Percentiles rank a stretch among this genome's conserved stretches.
Evolutionary conservation across 2,113 vertebrate species (phyloP).

Genomic region (Candoia aspera): DNA sequence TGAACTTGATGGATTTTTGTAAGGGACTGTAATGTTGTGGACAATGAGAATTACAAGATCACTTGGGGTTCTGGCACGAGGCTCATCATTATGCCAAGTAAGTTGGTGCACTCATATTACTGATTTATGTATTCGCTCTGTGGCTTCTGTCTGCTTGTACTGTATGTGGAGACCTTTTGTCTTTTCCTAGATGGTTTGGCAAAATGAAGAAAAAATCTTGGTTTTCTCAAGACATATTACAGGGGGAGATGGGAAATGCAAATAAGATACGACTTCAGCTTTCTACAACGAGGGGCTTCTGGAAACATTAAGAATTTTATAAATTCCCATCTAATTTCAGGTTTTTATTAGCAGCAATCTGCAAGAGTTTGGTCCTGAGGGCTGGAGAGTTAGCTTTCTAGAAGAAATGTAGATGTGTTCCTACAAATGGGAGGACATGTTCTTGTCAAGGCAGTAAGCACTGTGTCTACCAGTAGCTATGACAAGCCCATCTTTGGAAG

Average conservation of each 20-base stretch:
- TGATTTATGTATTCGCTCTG: not conserved
- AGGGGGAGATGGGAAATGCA: not conserved
- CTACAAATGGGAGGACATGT: not conserved
- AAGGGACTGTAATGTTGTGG: not conserved
- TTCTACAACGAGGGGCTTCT: no score
- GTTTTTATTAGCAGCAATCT: not conserved
- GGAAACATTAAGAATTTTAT: no score
- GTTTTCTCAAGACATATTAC: not conserved
- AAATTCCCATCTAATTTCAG: not conserved
- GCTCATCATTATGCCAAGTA: not conserved
- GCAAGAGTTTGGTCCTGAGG: not conserved
- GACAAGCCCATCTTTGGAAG: conserved; percentile 17
- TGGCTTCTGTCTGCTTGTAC: not conserved
- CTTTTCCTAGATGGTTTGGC: not conserved
- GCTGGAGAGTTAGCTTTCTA: not conserved
- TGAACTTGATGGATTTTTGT: not conserved
- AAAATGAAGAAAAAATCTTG: not conserved
- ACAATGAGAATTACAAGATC: not conserved
- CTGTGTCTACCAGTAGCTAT: not conserved
- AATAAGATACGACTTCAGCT: no score
- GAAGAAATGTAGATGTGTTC: not conserved
- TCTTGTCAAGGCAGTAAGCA: conserved; percentile 20
- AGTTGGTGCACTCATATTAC: not conserved
- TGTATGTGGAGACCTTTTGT: not conserved
- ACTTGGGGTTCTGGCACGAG: not conserved